These are phyloP conservation scores for Sussaba pulchella DNA, from an alignment of 2,888 invertebrate species.

Conservation along the genomic window DNA sequence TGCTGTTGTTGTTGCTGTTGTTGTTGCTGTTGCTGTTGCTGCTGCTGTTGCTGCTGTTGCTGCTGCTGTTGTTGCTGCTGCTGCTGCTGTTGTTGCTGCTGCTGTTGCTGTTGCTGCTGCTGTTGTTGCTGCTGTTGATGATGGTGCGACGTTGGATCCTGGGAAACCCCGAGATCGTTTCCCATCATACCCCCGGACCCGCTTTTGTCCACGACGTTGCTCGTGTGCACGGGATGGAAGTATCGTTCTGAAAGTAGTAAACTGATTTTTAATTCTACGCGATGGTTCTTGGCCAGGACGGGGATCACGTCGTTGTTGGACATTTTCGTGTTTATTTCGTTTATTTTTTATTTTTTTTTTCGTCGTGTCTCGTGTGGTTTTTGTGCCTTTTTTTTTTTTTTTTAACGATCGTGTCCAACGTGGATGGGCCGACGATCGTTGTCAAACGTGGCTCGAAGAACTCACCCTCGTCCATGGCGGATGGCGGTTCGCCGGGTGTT, in stretches of 20 bases:
- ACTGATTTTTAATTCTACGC: conserved; percentile 70
- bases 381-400: too few species aligned
- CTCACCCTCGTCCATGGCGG: conserved; percentile 82
- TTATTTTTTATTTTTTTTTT: background rate
- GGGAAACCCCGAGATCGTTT: conserved; percentile 78
- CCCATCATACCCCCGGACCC: conserved; percentile 81
- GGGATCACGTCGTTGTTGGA: background rate
- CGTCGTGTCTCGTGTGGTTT: too few species aligned
- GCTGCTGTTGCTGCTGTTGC: conserved; percentile 72
- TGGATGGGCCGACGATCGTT: background rate
- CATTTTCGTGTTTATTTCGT: too few species aligned
- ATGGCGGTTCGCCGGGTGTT: conserved; percentile 83
- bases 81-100: conserved; percentile 82
- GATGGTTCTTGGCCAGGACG: conserved; percentile 59
- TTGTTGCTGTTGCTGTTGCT: conserved; percentile 71
- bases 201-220: conserved; percentile 85
- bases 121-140: conserved; percentile 79
- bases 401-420: conserved; percentile 8
- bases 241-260: conserved; percentile 85
- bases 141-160: conserved; percentile 80
- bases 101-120: conserved; percentile 76
- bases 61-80: conserved; percentile 79
- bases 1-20: conserved; percentile 76
- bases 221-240: conserved; percentile 86
- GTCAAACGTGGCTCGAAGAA: conserved; percentile 46